A percentile compares a stretch with the other conserved stretches of the same genome.
These are phyloP conservation scores for Galemys pyrenaicus DNA, from an alignment of 2,113 vertebrate genomes.

Conservation along the genomic window DNA sequence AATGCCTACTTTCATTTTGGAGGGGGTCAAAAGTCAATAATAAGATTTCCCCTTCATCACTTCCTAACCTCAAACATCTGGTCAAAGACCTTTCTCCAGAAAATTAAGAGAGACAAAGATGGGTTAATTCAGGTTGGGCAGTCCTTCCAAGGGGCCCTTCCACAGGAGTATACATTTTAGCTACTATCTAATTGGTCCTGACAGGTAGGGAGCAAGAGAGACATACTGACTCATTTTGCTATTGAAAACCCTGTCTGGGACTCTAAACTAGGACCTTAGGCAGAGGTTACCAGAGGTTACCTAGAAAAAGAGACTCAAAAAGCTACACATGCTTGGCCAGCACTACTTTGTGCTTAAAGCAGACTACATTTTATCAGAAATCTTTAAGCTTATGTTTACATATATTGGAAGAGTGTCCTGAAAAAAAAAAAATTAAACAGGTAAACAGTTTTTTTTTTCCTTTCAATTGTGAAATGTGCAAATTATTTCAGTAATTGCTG, in stretches of 20 bases:
- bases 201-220: not conserved
- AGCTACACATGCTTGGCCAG: not conserved
- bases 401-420: not conserved
- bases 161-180: not conserved
- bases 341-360: not conserved
- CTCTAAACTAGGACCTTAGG: not conserved
- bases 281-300: not conserved
- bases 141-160: not conserved
- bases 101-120: not conserved
- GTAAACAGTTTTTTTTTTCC: not conserved
- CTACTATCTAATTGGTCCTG: not conserved
- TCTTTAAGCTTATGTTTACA: not conserved
- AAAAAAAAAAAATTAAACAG: constrained; percentile 33
- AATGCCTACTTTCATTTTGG: not conserved
- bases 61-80: constrained; percentile 31
- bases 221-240: not conserved
- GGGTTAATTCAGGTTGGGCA: not conserved
- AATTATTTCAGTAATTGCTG: not conserved
- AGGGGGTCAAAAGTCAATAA: constrained; percentile 19
- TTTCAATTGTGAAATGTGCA: not conserved
- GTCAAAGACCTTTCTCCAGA: constrained; percentile 17
- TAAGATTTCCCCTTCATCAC: not conserved
- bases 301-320: not conserved
- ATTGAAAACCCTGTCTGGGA: not conserved
- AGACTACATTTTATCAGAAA: constrained; percentile 19